phyloP scores from a whole-genome alignment of 2,113 vertebrate species.

The Brienomyrus longianalis region DNA sequence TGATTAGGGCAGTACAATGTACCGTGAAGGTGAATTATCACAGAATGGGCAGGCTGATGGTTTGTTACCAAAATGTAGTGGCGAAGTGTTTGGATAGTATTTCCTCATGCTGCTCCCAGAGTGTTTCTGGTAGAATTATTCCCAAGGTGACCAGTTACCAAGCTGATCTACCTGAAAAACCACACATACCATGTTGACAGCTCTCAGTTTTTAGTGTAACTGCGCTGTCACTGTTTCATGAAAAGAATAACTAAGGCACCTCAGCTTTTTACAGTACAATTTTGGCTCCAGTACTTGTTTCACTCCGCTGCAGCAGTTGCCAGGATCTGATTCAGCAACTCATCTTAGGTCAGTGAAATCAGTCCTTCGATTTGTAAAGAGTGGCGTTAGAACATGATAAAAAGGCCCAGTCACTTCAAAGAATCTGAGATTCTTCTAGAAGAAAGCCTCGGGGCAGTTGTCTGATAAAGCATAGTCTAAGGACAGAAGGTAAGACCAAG shows the following conservation, averaged over 20 bases:
- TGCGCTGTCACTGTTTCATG: slow-evolving; percentile 40
- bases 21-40: not conserved
- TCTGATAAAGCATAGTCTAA: not conserved
- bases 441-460: not conserved
- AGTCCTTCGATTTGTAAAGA: not conserved
- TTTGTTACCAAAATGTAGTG: not conserved
- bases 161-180: not conserved
- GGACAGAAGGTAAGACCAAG: not conserved
- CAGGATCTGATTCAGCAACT: not conserved
- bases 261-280: slow-evolving; percentile 46
- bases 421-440: not conserved
- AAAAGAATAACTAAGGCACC: slow-evolving; percentile 39
- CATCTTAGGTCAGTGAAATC: not conserved
- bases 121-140: not conserved
- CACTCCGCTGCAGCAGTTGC: slow-evolving; percentile 22
- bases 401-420: not conserved
- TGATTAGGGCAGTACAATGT: slow-evolving; percentile 15
- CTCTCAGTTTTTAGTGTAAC: not conserved
- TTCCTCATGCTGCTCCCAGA: not conserved
- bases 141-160: not conserved
- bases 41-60: not conserved
- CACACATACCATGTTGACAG: not conserved
- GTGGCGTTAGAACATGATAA: not conserved
- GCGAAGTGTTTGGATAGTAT: not conserved
- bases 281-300: slow-evolving; percentile 22